Percentiles rank a stretch among this genome's conserved stretches.
phyloP scores from a whole-genome alignment of 2,113 vertebrate genomes.

The Saguinus midas region DNA sequence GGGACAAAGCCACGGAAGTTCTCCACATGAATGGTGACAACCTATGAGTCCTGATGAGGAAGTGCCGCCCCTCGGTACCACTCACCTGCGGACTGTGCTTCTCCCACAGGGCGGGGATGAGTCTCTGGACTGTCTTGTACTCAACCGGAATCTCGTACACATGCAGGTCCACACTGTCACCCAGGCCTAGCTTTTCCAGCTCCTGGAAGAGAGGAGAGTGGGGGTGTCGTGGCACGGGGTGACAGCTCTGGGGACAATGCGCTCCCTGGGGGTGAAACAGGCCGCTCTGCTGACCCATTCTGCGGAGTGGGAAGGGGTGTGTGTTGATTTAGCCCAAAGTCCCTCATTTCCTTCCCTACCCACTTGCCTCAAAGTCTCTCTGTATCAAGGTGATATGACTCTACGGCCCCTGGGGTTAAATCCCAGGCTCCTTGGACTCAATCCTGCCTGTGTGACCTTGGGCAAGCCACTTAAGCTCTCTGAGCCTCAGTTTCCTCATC shows the following conservation, averaged over 20 bases:
- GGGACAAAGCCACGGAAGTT: not conserved
- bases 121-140: constrained; percentile 91
- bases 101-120: constrained; percentile 93
- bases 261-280: too few relatives aligned
- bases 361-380: not conserved
- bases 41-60: not conserved
- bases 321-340: not conserved
- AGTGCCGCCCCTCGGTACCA: not conserved
- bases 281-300: not conserved
- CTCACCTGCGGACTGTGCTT: constrained; percentile 92
- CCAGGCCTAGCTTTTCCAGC: constrained; percentile 90
- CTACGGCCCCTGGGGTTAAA: not conserved
- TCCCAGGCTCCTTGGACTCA: not conserved
- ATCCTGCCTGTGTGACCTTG: not conserved
- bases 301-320: not conserved
- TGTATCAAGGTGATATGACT: rapidly evolving
- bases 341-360: not conserved
- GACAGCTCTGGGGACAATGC: not conserved
- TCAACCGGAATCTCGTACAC: constrained; percentile 96
- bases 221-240: not conserved
- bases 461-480: not conserved
- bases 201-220: constrained; percentile 83
- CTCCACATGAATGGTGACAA: not conserved
- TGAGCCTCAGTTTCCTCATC: not conserved
- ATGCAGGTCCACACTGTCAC: constrained; percentile 88